A percentile compares a stretch with the other conserved stretches of the same genome.
Evolutionary conservation across 2,888 invertebrate genomes (phyloP).

Genomic region (Argynnis bischoffii): DNA sequence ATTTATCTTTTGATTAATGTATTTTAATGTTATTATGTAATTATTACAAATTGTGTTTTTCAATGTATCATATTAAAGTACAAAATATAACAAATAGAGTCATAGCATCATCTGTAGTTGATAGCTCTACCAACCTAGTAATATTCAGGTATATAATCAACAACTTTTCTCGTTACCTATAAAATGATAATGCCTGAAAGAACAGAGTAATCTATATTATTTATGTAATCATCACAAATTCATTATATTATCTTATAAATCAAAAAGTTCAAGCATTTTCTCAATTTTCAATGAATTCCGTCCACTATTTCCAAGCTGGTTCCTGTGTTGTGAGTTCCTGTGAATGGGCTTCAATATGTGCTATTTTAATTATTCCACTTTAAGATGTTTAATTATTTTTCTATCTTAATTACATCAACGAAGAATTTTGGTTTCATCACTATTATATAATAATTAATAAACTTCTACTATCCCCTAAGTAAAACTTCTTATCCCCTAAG

Average conservation of each 20-base stretch:
- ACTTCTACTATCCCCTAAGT: no score
- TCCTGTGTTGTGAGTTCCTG: constrained; percentile 11
- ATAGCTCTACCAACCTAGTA: neutral
- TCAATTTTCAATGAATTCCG: constrained; percentile 26
- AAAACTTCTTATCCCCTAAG: no score
- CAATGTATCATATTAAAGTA: no score
- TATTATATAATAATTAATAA: no score
- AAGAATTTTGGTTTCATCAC: no score
- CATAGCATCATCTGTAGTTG: neutral
- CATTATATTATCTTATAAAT: neutral
- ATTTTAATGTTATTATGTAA: no score
- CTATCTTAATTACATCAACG: no score
- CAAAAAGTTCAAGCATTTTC: constrained; percentile 5
- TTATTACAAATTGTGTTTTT: no score
- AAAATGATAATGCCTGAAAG: constrained; percentile 9
- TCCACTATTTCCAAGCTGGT: constrained; percentile 24
- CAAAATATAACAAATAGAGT: neutral
- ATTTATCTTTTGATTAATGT: no score
- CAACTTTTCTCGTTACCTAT: constrained; percentile 10
- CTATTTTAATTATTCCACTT: neutral
- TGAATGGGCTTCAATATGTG: neutral
- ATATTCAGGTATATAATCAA: neutral
- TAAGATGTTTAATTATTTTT: no score
- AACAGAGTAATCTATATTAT: constrained; percentile 11
- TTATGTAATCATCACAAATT: neutral